These are phyloP conservation scores for Miniopterus natalensis DNA, from an alignment of 2,113 vertebrate genomes.

Conservation along the genomic window DNA sequence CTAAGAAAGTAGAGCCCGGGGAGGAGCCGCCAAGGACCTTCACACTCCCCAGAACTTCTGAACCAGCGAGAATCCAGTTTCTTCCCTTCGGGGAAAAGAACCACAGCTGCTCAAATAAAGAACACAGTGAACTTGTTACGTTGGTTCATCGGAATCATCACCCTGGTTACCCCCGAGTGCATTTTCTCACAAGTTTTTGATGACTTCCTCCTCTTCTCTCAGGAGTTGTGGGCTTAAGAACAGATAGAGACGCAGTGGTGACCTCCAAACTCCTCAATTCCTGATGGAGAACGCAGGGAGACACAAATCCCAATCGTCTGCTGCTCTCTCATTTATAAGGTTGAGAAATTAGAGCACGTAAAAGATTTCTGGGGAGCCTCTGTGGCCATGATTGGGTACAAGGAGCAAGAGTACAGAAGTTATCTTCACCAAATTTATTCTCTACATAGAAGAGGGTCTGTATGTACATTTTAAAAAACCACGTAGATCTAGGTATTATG, in stretches of 20 bases:
- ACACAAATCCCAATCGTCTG: background rate
- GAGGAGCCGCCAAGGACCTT: background rate
- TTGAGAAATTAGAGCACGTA: background rate
- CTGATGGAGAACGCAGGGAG: slow-evolving; percentile 46
- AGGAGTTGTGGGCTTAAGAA: background rate
- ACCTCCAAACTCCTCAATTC: background rate
- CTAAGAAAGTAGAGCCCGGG: background rate
- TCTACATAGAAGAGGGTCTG: slow-evolving; percentile 64
- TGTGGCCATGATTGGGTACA: background rate
- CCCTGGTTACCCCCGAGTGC: background rate
- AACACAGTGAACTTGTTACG: background rate
- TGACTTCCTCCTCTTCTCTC: background rate
- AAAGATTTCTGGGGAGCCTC: slow-evolving; percentile 9
- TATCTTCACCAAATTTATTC: slow-evolving; percentile 31
- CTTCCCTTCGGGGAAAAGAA: background rate
- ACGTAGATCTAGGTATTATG: slow-evolving; percentile 79
- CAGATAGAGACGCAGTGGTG: background rate
- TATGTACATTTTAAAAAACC: slow-evolving; percentile 4
- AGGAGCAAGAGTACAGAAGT: slow-evolving; percentile 64
- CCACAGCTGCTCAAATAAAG: slow-evolving; percentile 60
- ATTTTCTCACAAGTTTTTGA: background rate
- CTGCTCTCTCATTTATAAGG: slow-evolving; percentile 36
- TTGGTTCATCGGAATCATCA: background rate
- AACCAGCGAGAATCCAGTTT: background rate
- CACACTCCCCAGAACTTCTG: background rate